phyloP scores from a whole-genome alignment of 2,113 vertebrate genomes.

The Leptobrachium leishanense region DNA sequence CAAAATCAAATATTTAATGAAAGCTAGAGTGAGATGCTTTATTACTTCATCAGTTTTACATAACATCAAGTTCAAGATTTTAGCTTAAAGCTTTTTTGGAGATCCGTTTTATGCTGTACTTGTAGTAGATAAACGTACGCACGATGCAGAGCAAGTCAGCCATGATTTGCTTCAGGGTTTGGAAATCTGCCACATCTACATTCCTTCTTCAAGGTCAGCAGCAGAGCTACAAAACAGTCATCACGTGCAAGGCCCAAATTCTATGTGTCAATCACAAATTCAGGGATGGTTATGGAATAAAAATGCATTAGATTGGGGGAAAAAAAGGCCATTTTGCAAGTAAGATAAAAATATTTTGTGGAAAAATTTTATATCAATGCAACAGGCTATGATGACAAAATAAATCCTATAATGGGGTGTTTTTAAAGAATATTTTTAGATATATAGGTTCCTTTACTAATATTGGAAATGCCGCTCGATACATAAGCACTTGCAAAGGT shows the following conservation, averaged over 20 bases:
- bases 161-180: constrained; percentile 15
- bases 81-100: constrained; percentile 10
- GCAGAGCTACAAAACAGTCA: not conserved
- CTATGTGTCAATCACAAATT: not conserved
- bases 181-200: constrained; percentile 16
- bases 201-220: constrained; percentile 1
- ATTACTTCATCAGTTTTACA: constrained; percentile 1
- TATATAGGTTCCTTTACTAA: too few species aligned
- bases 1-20: constrained; percentile 10
- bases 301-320: not conserved
- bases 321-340: too few species aligned
- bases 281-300: too few species aligned
- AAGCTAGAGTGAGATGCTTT: constrained; percentile 12
- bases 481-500: too few species aligned
- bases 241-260: constrained; percentile 10
- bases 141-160: constrained; percentile 3
- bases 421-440: too few species aligned
- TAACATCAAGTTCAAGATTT: constrained; percentile 8
- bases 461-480: too few species aligned
- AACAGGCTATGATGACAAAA: too few species aligned
- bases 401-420: too few species aligned
- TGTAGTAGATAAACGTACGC: not conserved
- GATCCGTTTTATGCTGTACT: not conserved
- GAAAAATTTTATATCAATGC: too few species aligned
- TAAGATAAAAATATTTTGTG: too few species aligned